Conservation (phyloP, 1,140 invertebrate species). For the Chymomyza costata region DNA sequence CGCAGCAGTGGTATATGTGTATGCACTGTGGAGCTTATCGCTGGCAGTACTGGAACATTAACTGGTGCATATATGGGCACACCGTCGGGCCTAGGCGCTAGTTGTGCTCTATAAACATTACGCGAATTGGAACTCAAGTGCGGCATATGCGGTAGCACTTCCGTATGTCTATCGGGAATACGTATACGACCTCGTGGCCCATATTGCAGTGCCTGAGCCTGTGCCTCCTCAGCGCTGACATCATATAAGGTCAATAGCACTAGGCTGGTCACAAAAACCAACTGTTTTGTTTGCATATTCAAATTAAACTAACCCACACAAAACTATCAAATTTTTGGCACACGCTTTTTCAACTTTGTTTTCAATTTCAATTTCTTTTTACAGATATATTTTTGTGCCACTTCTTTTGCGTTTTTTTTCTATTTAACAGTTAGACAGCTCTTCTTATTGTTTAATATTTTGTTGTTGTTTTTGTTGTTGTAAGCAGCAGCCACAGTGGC, state of each 20-base stretch:
- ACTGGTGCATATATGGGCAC: constrained; percentile 23
- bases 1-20: constrained; percentile 49
- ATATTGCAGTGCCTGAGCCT: constrained; percentile 40
- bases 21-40: constrained; percentile 51
- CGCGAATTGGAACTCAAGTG: too few species aligned
- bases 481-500: constrained; percentile 1
- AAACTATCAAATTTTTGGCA: constrained; percentile 8
- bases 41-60: constrained; percentile 5
- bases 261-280: constrained; percentile 8
- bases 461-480: constrained; percentile 25
- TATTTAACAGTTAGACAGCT: constrained; percentile 49
- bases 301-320: constrained; percentile 7
- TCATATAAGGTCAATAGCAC: constrained; percentile 33
- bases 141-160: constrained; percentile 6
- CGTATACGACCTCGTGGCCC: constrained; percentile 52
- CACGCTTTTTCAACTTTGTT: constrained; percentile 23
- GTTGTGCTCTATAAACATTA: constrained; percentile 14
- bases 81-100: constrained; percentile 3
- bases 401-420: constrained; percentile 31
- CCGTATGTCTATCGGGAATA: constrained; percentile 45
- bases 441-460: constrained; percentile 33
- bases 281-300: constrained; percentile 15
- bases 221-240: neutral
- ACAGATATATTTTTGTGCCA: constrained; percentile 49
- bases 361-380: constrained; percentile 43